Evolutionary conservation across 2,113 vertebrate genomes (phyloP), one percentile per base, ranked within the genome.

Genomic region (Osmerus mordax): DNA sequence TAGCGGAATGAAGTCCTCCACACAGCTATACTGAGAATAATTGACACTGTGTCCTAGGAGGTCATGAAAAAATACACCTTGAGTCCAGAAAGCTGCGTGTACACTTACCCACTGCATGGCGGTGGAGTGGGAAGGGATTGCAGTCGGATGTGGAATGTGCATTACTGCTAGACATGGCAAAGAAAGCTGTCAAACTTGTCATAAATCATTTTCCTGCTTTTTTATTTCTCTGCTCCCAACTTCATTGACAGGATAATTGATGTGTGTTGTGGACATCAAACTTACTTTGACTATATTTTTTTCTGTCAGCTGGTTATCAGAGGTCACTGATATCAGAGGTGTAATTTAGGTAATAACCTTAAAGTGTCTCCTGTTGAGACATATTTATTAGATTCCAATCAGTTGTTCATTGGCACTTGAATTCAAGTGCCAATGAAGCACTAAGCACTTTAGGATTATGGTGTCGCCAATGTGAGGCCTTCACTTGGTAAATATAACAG

Each of bases 1-100:
- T 92, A 91, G 82, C 78, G 61, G 84, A 90, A 91, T 90, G 87
- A 91, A 92, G 88, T 90, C 84, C 77, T 90, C 83, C 75, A 82
- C 73, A 79, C 58, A 79, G 82, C 81, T 77, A 63, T 81, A 82
- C 79, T 73, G 23, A 59, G 70, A 90, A 91, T 92, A 91, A 91
- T 90, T 90, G 91, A 90, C 87, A 90, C 75, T 15, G 78, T 83
- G 87, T 89, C 87, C 87, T 85, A 69, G 36, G 88, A 87, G 88
- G 83, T 85, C 77, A 82, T 73, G 56, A 65, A 15, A 78, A 89
- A 81, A 85, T 87, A 86, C 79, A 84, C 71, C 76, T 69, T 71
- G 56, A 82, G 84, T 28, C 58, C 65, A 66, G 64, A 6, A 54
- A 58, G 6, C 67, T 56, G 4, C 63, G 66, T 80, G 75, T 81